A percentile compares a stretch with the other conserved stretches of the same genome.
phyloP scores from a whole-genome alignment of 2,797 vertebrate genomes.

The Catamblyrhynchus diadema region DNA sequence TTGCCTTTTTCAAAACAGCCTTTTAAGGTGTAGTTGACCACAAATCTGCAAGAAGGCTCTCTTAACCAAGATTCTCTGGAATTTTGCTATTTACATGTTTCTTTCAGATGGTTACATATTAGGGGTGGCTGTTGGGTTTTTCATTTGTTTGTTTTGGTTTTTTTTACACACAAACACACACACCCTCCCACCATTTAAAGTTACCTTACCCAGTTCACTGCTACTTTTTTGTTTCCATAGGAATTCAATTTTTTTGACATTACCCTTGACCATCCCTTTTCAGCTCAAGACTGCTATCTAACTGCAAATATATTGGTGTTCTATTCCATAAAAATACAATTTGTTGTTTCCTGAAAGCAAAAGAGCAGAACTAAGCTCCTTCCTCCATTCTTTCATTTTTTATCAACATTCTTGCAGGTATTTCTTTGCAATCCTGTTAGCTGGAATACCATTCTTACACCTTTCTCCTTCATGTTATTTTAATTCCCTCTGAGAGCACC shows the following conservation, averaged over 20 bases:
- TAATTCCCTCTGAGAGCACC: not conserved
- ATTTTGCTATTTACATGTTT: not conserved
- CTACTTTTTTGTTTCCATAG: not conserved
- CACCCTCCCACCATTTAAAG: not conserved
- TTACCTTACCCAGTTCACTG: not conserved
- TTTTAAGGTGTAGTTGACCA: not conserved
- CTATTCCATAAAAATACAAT: not conserved
- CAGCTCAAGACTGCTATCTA: not conserved
- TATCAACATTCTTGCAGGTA: not conserved
- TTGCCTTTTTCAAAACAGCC: not conserved
- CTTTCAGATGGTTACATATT: not conserved
- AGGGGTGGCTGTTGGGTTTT: not conserved
- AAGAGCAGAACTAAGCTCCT: not conserved
- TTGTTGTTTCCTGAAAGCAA: not conserved
- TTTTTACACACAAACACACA: not conserved
- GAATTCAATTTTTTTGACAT: not conserved
- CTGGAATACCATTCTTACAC: not conserved
- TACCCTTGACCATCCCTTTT: not conserved
- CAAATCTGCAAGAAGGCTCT: not conserved
- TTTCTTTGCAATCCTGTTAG: not conserved
- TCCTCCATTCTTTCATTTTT: not conserved
- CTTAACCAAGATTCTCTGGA: not conserved
- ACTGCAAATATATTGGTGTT: not conserved
- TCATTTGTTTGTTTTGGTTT: not conserved
- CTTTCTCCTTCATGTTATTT: not conserved